These are phyloP conservation scores for Hippoglossus stenolepis DNA, from an alignment of 2,113 vertebrate genomes.

Conservation along the genomic window DNA sequence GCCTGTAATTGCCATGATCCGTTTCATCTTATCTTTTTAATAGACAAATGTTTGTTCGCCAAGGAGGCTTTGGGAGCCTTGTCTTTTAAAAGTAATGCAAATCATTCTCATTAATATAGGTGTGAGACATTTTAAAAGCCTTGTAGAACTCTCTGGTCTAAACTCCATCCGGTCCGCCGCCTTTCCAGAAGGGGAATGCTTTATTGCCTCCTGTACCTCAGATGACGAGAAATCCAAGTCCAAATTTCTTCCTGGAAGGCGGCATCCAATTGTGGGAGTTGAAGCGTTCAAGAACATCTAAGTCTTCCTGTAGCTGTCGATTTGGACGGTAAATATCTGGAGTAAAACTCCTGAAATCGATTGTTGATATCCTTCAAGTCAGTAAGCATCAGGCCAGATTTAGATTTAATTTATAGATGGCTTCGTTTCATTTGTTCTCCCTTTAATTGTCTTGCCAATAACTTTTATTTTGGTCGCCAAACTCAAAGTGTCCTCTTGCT, in stretches of 20 bases:
- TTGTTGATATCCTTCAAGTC: not conserved
- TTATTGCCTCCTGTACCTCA: too few relatives aligned
- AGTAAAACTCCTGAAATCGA: too few relatives aligned
- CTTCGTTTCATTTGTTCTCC: not conserved
- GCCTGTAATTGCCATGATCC: not conserved
- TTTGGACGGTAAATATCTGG: too few relatives aligned
- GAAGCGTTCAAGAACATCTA: too few relatives aligned
- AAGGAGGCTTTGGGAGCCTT: not conserved
- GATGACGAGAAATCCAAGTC: too few relatives aligned
- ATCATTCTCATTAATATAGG: not conserved
- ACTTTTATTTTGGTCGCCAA: not conserved
- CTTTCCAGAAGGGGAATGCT: not conserved
- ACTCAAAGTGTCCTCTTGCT: not conserved
- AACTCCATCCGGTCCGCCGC: not conserved
- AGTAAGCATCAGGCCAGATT: too few relatives aligned
- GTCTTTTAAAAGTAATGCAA: not conserved
- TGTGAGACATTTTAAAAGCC: not conserved
- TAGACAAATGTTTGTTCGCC: slow-evolving; percentile 2
- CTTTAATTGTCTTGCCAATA: not conserved
- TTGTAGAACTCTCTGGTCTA: not conserved
- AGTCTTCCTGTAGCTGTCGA: too few relatives aligned
- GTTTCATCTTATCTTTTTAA: not conserved
- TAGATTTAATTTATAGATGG: not conserved
- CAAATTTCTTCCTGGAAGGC: too few relatives aligned
- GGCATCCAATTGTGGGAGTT: too few relatives aligned